Evolutionary conservation across 2,888 invertebrate species (phyloP), one percentile per base, ranked within the genome.

Genomic region (Steinernema hermaphroditum): DNA sequence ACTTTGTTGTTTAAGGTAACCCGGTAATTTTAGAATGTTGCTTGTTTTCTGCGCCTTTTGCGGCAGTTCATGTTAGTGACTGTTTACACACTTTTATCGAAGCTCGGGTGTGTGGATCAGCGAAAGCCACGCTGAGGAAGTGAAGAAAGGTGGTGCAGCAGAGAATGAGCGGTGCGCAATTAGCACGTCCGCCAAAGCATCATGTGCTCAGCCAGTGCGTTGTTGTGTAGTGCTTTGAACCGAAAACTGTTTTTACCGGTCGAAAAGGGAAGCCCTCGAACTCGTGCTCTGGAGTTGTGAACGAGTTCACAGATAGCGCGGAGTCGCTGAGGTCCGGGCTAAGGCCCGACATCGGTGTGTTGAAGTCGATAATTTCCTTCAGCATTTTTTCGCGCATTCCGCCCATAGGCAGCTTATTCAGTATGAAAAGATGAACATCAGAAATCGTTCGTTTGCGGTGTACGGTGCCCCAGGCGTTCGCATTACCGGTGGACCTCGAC

Each of bases 391-490:
- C 78, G 70, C 81, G 81, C 49, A 84, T 82, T 43, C 76, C 77
- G 16, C 85, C 83, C 41, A 77, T 76, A 6, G 85, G 83, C 72
- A 85, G 77, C 43, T 78, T 77, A 32, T 76, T 78, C 27, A 84
- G 70, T 19, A 85, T 82, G 75, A 82, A 85, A 19, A 77, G 74
- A 74, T 84, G 85, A 43, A 85, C 83, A 50, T 81, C 79, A 22
- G 83, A 83, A 50, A 80, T 32, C 27, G 50, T 32, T 27, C 74
- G 27, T 22, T 27, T 54, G 14, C 54, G 54, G 29, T 27, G 37
- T 37, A 37, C 24, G 54, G 27, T 24, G 16, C 54, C 54, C 54
- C 54, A 54, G 14, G 22, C 24, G 54, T 54, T 54, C 2, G 54
- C 54, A 27, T 54, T 54, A 12, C 54, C 54, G 27, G 54, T 27